Evolutionary conservation across 2,113 vertebrate species (phyloP).

Genomic region (Gorsachius goisagi): DNA sequence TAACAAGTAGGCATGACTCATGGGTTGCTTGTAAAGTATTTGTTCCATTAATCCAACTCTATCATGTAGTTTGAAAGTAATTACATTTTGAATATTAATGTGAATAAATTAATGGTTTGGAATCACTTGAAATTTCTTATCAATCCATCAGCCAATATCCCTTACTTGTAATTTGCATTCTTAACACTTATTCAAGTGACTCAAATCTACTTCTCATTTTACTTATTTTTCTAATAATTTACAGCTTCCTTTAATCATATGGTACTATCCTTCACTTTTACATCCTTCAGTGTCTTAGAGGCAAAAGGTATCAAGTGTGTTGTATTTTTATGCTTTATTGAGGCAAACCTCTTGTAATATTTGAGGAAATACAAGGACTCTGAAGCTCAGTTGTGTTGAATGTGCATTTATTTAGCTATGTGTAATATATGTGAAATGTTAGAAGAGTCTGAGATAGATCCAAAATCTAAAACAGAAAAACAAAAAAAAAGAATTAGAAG

Average conservation of each 20-base stretch:
- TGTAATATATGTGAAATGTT: neutral
- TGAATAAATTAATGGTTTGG: slow-evolving; percentile 28
- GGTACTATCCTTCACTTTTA: neutral
- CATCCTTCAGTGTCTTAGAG: neutral
- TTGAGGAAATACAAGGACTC: neutral
- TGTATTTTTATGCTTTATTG: neutral
- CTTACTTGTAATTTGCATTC: neutral
- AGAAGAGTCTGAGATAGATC: neutral
- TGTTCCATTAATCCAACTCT: neutral
- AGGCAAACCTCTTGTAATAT: neutral
- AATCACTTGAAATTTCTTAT: slow-evolving; percentile 28
- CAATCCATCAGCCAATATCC: neutral
- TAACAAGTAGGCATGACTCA: neutral
- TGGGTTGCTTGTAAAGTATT: slow-evolving; percentile 1
- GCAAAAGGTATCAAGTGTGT: neutral
- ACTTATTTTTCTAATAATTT: neutral
- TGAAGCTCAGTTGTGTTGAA: neutral
- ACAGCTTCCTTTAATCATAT: neutral
- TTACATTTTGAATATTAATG: slow-evolving; percentile 2
- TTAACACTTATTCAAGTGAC: neutral
- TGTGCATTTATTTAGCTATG: neutral
- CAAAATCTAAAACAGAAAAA: neutral
- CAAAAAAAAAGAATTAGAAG: neutral
- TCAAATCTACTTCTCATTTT: neutral
- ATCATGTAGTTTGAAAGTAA: neutral